These are phyloP conservation scores for Hippocampus zosterae DNA, from an alignment of 2,113 vertebrate species.

Conservation along the genomic window DNA sequence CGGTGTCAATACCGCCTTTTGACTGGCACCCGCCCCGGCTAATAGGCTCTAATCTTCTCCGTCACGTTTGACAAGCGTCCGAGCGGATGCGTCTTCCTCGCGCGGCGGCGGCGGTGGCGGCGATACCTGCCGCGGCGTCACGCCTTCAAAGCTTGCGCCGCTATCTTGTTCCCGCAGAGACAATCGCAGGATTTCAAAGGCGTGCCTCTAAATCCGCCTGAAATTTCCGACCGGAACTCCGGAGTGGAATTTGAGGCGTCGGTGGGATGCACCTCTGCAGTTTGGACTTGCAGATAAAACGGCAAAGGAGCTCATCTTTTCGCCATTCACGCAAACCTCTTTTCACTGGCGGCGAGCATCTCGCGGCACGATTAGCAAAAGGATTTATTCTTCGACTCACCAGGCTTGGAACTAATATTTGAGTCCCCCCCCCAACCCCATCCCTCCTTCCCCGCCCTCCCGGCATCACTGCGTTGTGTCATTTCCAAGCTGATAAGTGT, in stretches of 20 bases:
- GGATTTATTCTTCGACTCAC: constrained; percentile 75
- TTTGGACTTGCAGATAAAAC: constrained; percentile 69
- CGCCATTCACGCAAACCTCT: constrained; percentile 76
- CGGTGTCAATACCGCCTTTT: constrained; percentile 33
- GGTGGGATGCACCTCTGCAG: constrained; percentile 47
- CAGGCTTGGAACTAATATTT: constrained; percentile 73
- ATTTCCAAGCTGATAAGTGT: constrained; percentile 68
- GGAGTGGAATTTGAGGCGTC: constrained; percentile 53
- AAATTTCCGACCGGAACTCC: constrained; percentile 39
- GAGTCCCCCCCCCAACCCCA: constrained; percentile 44
- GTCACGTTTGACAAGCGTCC: constrained; percentile 41
- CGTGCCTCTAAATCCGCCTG: constrained; percentile 40
- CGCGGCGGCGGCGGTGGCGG: not conserved
- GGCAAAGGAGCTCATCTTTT: constrained; percentile 70
- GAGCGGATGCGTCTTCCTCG: constrained; percentile 44
- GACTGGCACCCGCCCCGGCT: constrained; percentile 50
- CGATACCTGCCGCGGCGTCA: constrained; percentile 42
- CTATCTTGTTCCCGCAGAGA: constrained; percentile 67
- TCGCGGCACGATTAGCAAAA: constrained; percentile 66
- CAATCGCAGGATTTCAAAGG: constrained; percentile 61
- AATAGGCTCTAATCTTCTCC: constrained; percentile 62
- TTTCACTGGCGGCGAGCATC: constrained; percentile 64
- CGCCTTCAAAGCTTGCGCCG: constrained; percentile 54
- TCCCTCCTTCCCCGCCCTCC: constrained; percentile 34
- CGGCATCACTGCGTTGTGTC: constrained; percentile 61